A percentile compares a stretch with the other conserved stretches of the same genome.
Conservation (phyloP, 1,140 invertebrate genomes). For the Aphaenogaster rudis region DNA sequence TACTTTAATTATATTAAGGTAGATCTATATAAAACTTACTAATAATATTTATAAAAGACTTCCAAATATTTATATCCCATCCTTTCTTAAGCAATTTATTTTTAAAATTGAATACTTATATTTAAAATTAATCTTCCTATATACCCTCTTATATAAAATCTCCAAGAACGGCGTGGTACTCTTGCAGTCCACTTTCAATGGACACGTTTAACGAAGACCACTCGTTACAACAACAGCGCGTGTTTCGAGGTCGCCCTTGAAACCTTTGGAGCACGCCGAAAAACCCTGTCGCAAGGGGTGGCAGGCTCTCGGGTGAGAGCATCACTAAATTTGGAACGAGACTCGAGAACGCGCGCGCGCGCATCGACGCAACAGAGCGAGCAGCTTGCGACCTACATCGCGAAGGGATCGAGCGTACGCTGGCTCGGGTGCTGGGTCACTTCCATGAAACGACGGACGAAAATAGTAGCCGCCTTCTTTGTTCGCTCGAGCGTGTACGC, state of each 20-base stretch:
- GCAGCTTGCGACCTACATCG: conserved; percentile 78
- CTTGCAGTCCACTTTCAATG: too few species aligned
- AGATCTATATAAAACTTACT: neutral
- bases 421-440: conserved; percentile 58
- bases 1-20: neutral
- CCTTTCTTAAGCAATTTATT: neutral
- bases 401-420: conserved; percentile 67
- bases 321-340: conserved; percentile 75
- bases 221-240: neutral
- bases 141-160: neutral
- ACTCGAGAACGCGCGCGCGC: conserved; percentile 22
- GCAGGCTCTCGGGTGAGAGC: conserved; percentile 35
- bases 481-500: conserved; percentile 64
- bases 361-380: conserved; percentile 25
- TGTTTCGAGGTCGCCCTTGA: conserved; percentile 7
- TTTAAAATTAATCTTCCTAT: neutral
- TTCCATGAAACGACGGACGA: conserved; percentile 76
- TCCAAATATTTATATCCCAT: neutral
- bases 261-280: conserved; percentile 59
- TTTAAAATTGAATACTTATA: neutral
- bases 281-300: conserved; percentile 24
- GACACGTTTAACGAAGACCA: neutral
- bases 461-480: conserved; percentile 76
- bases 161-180: neutral
- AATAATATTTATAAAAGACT: neutral